Evolutionary conservation across 2,888 invertebrate genomes (phyloP).

Genomic region (Xestia rhomboidea): DNA sequence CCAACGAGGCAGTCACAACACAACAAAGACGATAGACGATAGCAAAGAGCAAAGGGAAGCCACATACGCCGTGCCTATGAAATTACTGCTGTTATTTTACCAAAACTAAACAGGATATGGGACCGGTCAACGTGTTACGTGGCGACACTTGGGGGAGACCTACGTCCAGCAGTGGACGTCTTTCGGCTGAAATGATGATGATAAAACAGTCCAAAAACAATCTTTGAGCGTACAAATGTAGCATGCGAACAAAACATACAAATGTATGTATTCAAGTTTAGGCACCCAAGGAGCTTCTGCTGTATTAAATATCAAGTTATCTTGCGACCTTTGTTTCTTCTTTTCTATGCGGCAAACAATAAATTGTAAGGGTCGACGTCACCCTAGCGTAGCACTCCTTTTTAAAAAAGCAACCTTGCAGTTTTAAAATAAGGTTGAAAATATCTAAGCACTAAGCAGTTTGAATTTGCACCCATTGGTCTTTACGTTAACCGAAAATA

Average conservation of each 20-base stretch:
- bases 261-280: not conserved
- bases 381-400: not conserved
- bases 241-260: not conserved
- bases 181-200: too few relatives aligned
- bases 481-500: not conserved
- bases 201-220: too few relatives aligned
- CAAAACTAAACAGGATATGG: too few relatives aligned
- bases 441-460: not conserved
- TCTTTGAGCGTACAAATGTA: not conserved
- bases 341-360: conserved; percentile 13
- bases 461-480: not conserved
- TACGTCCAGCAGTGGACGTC: too few relatives aligned
- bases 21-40: not conserved
- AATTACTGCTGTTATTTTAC: too few relatives aligned
- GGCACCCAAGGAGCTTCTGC: not conserved
- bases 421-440: not conserved
- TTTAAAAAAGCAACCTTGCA: not conserved
- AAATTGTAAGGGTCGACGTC: not conserved
- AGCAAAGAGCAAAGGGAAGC: not conserved
- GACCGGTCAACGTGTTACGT: too few relatives aligned
- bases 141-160: too few relatives aligned
- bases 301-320: conserved; percentile 2
- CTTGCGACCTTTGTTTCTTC: not conserved
- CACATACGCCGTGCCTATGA: not conserved
- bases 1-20: not conserved